Evolutionary conservation across 2,888 invertebrate genomes (phyloP).

Genomic region (Melipona bicolor): DNA sequence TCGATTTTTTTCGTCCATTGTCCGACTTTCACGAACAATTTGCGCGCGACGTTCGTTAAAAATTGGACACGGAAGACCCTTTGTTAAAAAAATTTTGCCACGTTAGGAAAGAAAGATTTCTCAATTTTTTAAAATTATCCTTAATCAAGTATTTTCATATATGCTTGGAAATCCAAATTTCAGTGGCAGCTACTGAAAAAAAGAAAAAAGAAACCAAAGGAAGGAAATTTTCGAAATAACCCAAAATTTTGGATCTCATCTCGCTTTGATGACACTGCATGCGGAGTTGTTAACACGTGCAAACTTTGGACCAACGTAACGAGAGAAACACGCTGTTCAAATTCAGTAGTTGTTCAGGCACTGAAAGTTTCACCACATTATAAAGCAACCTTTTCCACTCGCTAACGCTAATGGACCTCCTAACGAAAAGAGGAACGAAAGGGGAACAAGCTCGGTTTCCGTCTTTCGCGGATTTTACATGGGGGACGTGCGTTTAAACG

Average conservation of each 20-base stretch:
- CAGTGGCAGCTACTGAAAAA: not conserved
- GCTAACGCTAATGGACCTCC: not conserved
- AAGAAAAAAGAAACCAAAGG: not conserved
- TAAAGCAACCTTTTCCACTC: not conserved
- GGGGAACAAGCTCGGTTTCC: not conserved
- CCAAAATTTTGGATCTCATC: not conserved
- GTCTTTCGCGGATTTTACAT: not conserved
- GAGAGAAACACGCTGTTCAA: not conserved
- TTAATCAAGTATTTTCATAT: too few species aligned
- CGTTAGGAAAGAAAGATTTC: too few species aligned
- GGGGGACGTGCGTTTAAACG: not conserved
- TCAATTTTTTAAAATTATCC: too few species aligned
- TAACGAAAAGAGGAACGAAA: too few species aligned
- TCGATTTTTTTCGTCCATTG: not conserved
- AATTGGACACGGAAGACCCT: not conserved
- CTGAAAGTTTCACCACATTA: not conserved
- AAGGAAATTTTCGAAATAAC: not conserved
- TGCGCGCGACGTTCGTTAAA: not conserved
- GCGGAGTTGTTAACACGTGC: not conserved
- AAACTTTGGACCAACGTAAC: not conserved
- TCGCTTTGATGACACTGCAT: not conserved
- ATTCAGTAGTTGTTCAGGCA: not conserved
- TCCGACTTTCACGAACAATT: not conserved
- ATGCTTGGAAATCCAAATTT: not conserved
- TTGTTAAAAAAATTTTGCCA: too few species aligned